These are phyloP conservation scores for Eupithecia abbreviata DNA, from an alignment of 2,888 invertebrate genomes.

Conservation along the genomic window DNA sequence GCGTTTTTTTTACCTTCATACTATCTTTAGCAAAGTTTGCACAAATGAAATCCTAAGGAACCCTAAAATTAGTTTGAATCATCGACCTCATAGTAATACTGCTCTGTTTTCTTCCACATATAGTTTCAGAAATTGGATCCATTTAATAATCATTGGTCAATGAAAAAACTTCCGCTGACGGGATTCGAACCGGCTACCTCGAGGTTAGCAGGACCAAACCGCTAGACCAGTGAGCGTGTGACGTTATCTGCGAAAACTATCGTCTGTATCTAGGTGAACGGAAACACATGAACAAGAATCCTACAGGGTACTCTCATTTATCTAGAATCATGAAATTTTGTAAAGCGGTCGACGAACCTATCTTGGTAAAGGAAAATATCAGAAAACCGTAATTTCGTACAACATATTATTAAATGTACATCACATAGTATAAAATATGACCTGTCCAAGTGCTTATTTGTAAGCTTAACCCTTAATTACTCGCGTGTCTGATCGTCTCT, in stretches of 20 bases:
- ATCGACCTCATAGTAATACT: slow-evolving; percentile 48
- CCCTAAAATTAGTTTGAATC: neutral
- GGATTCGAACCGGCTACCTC: slow-evolving; percentile 23
- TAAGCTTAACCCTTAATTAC: too few species aligned
- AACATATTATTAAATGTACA: too few species aligned
- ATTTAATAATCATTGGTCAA: slow-evolving; percentile 56
- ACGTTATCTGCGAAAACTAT: neutral
- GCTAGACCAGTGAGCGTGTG: neutral
- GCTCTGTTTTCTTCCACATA: slow-evolving; percentile 43
- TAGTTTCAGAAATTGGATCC: slow-evolving; percentile 58
- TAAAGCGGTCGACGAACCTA: too few species aligned
- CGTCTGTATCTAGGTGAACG: neutral
- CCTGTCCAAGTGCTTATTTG: too few species aligned
- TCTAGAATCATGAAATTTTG: neutral
- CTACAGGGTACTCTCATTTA: neutral
- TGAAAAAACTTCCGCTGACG: neutral
- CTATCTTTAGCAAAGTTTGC: neutral
- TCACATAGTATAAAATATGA: too few species aligned
- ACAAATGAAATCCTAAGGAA: neutral
- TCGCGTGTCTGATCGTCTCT: too few species aligned
- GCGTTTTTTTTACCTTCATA: too few species aligned
- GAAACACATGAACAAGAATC: neutral
- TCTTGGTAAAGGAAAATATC: too few species aligned
- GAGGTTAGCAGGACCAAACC: neutral
- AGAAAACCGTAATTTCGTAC: too few species aligned